These are phyloP conservation scores for Fundulus diaphanus DNA, from an alignment of 2,797 vertebrate species.

Conservation along the genomic window DNA sequence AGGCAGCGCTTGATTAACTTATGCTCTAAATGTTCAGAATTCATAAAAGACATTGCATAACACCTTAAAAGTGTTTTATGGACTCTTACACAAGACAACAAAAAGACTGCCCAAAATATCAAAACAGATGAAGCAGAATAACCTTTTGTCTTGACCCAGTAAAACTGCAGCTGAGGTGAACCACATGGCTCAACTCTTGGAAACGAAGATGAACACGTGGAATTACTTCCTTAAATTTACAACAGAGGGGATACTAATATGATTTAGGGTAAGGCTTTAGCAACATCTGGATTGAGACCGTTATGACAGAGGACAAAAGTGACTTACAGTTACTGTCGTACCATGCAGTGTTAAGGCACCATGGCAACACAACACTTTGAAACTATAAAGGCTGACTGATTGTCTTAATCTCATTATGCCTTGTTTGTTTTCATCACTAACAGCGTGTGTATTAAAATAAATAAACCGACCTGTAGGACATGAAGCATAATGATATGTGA, in stretches of 20 bases:
- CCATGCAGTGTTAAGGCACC: conserved; percentile 9
- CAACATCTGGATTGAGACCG: conserved; percentile 8
- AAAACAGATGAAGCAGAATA: background rate
- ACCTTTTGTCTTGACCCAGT: background rate
- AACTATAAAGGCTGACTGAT: conserved; percentile 20
- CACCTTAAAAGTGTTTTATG: background rate
- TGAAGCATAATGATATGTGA: background rate
- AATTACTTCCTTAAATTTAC: background rate
- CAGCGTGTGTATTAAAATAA: background rate
- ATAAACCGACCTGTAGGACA: background rate
- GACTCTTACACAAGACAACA: background rate
- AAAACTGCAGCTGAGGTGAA: background rate
- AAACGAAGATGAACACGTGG: background rate
- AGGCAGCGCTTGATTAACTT: background rate
- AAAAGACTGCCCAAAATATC: background rate
- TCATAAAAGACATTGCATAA: background rate
- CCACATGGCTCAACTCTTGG: background rate
- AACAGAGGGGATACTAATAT: background rate
- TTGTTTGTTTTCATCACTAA: conserved; percentile 3
- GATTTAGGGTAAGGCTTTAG: background rate
- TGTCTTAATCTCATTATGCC: background rate
- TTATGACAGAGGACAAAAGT: conserved; percentile 11
- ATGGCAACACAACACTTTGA: conserved; percentile 42
- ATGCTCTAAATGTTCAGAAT: background rate
- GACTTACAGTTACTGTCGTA: conserved; percentile 30